Evolutionary conservation across 2,797 vertebrate species (phyloP), one percentile per base, ranked within the genome.

Genomic region (Semotilus atromaculatus): DNA sequence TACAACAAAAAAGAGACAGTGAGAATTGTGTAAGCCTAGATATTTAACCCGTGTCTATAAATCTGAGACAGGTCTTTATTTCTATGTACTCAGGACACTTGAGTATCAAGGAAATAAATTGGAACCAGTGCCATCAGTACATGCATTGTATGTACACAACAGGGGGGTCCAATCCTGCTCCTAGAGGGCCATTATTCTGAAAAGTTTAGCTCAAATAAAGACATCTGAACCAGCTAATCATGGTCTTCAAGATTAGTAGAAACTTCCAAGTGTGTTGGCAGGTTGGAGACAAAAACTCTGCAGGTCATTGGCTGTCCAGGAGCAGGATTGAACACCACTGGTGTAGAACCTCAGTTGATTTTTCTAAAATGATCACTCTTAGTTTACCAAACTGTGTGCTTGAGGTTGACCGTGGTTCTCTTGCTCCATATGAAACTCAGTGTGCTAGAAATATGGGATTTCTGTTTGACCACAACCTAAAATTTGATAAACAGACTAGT

Each of bases 1-100:
- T 91, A 89, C 91, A 92, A 90, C 11, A 93, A 86, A 92, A 92
- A 95, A 95, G 94, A 94, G 88, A 91, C 87, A 91, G 85, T 89
- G 88, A 87, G 84, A 86, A 83, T 40, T 43, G 16, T 78, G 14
- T 62, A 29, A 78, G 76, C 29, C n/a, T 64, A 78, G n/a, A 64
- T 43, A 64, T 45, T 78, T 64, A 78, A 78, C 76, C 76, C 19
- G 14, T 40, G 36, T 43, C 34, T 5, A 26, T 77, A n/a, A 2
- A 40, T 40, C 36, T 40, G 5, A 60, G 21, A 55, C 73, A 55
- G 51, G 10, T 36, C 7, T 48, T 51, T 51, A 74, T 51, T 51
- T 51, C 71, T 48, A 16, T 58, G 21, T n/a, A 23, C 3, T 76
- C 31, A 40, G 10, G 34, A 76, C 23, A 14, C 21, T 58, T 58